Conservation (phyloP, 1,140 invertebrate genomes). For the Augochlora pura region DNA sequence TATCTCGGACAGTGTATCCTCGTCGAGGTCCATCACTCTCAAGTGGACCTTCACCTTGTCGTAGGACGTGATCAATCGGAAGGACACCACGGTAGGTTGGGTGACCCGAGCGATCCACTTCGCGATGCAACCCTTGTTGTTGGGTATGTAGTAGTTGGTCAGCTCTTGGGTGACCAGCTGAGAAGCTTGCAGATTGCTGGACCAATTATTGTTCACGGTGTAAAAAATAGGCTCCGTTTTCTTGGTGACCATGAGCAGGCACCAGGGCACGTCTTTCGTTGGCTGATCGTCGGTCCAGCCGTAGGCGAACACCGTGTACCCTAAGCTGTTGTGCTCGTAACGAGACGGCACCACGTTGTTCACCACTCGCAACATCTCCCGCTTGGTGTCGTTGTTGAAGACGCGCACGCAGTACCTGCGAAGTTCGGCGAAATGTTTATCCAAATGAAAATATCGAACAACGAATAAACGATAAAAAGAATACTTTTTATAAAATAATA, state of each 20-base stretch:
- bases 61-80: constrained; percentile 55
- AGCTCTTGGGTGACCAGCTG: constrained; percentile 49
- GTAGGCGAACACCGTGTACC: constrained; percentile 74
- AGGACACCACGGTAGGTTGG: constrained; percentile 41
- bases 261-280: constrained; percentile 61
- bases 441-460: too few species aligned
- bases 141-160: constrained; percentile 62
- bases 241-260: constrained; percentile 62
- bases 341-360: constrained; percentile 60
- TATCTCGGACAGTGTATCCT: constrained; percentile 28
- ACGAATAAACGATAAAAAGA: too few species aligned
- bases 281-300: constrained; percentile 56
- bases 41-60: constrained; percentile 45
- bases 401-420: constrained; percentile 62
- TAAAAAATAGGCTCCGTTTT: constrained; percentile 58
- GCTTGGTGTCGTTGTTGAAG: constrained; percentile 69
- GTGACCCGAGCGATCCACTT: constrained; percentile 48
- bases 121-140: constrained; percentile 52
- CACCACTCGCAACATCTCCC: constrained; percentile 62
- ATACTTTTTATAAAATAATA: too few species aligned
- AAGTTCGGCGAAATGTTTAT: too few species aligned
- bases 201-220: not conserved
- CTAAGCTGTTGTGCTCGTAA: constrained; percentile 57
- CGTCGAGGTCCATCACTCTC: constrained; percentile 35
- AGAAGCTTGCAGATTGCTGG: constrained; percentile 20